Evolutionary conservation across 2,888 invertebrate genomes (phyloP).

Genomic region (Mycogona germanica): DNA sequence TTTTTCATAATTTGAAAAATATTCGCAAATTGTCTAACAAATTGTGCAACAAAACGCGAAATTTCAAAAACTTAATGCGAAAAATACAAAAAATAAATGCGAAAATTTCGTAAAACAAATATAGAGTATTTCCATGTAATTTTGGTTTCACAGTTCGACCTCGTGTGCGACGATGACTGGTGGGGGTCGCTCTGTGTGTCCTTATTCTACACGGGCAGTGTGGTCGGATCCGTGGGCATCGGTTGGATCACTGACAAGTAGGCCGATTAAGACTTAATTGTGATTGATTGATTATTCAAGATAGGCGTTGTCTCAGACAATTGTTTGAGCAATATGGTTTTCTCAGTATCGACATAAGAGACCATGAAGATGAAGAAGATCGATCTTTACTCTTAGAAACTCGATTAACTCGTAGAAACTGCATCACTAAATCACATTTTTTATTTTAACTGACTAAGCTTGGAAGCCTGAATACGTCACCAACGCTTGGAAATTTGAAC

Average conservation of each 20-base stretch:
- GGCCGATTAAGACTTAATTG: conserved; percentile 13
- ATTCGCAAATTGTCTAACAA: too few relatives aligned
- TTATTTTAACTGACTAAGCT: too few relatives aligned
- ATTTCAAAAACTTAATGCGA: conserved; percentile 26
- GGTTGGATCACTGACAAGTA: conserved; percentile 54
- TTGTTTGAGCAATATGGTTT: background rate
- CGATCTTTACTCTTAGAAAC: too few relatives aligned
- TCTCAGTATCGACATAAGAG: too few relatives aligned
- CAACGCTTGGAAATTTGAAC: too few relatives aligned
- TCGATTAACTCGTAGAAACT: too few relatives aligned
- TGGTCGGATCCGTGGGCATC: conserved; percentile 52
- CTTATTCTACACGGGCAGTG: conserved; percentile 53
- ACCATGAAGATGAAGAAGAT: too few relatives aligned
- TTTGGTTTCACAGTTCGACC: conserved; percentile 42
- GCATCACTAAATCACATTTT: too few relatives aligned
- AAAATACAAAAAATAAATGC: too few relatives aligned
- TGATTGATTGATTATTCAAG: background rate
- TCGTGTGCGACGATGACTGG: conserved; percentile 51
- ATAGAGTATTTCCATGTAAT: too few relatives aligned
- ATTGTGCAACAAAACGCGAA: conserved; percentile 53
- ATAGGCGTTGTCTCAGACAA: background rate
- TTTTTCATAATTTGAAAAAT: too few relatives aligned
- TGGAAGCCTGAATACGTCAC: too few relatives aligned
- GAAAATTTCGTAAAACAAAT: background rate
- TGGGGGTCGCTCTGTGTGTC: conserved; percentile 49